Evolutionary conservation across 1,140 invertebrate genomes (phyloP).

Genomic region (Brachionus angularis): DNA sequence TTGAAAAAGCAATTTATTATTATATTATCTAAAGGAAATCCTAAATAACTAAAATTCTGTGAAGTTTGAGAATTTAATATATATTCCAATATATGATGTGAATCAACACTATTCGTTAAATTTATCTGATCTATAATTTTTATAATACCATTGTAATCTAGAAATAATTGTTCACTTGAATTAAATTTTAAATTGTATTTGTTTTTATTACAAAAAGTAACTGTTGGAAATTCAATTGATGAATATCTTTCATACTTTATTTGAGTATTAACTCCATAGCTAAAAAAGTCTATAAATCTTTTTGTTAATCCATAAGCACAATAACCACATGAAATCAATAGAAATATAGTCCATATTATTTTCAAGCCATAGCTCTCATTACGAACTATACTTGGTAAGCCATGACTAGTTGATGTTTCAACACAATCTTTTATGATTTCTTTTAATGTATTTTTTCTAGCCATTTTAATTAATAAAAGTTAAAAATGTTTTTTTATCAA

Average conservation of each 20-base stretch:
- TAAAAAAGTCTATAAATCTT: not conserved
- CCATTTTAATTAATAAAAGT: too few species aligned
- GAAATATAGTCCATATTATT: not conserved
- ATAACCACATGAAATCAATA: not conserved
- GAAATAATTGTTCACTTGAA: not conserved
- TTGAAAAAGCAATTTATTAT: too few species aligned
- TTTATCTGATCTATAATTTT: not conserved
- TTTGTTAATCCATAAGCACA: conserved; percentile 6
- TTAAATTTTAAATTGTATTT: not conserved
- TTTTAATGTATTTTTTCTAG: too few species aligned
- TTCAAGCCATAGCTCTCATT: not conserved
- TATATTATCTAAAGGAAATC: too few species aligned
- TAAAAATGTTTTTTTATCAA: too few species aligned
- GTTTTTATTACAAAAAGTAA: conserved; percentile 32
- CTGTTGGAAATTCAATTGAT: conserved; percentile 23
- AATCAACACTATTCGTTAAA: too few species aligned
- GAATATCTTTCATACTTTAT: not conserved
- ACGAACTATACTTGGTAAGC: conserved; percentile 4
- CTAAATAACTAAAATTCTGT: too few species aligned
- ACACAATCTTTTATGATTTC: not conserved
- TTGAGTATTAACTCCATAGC: not conserved
- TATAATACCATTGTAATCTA: not conserved
- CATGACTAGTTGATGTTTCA: conserved; percentile 1
- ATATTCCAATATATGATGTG: too few species aligned
- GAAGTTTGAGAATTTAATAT: too few species aligned